phyloP scores from a whole-genome alignment of 2,888 invertebrate genomes.

The Sphinx pinastri region DNA sequence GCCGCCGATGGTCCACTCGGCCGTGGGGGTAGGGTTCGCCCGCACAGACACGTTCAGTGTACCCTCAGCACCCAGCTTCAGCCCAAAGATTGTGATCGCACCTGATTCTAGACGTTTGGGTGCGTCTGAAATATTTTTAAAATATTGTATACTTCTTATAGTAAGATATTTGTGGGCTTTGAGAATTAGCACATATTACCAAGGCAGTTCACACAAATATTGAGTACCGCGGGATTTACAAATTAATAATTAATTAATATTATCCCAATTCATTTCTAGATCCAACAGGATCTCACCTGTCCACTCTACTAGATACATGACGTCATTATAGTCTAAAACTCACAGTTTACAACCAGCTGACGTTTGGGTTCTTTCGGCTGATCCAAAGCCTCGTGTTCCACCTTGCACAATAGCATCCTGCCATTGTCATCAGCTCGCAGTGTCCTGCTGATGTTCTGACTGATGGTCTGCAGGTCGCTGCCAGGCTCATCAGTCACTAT shows the following conservation, averaged over 20 bases:
- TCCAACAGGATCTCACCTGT: too few species aligned
- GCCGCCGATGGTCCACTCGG: constrained; percentile 87
- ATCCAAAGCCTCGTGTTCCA: constrained; percentile 86
- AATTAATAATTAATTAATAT: too few species aligned
- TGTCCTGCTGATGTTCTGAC: constrained; percentile 86
- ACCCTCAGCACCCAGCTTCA: constrained; percentile 88
- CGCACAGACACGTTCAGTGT: constrained; percentile 88
- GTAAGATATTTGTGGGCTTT: too few species aligned
- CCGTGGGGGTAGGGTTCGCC: constrained; percentile 88
- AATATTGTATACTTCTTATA: neutral
- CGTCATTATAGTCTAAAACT: constrained; percentile 43
- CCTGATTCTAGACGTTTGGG: constrained; percentile 84
- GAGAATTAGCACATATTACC: too few species aligned
- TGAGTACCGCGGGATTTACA: too few species aligned
- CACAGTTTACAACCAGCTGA: constrained; percentile 68
- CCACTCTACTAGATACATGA: neutral
- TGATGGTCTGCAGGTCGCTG: constrained; percentile 85
- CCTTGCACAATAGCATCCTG: constrained; percentile 86
- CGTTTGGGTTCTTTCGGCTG: constrained; percentile 56
- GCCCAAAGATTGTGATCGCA: constrained; percentile 87
- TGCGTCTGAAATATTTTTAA: constrained; percentile 79
- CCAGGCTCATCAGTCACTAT: constrained; percentile 77
- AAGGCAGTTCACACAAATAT: too few species aligned
- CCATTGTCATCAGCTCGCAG: constrained; percentile 87
- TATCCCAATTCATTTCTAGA: too few species aligned